Evolutionary conservation across 1,140 invertebrate genomes (phyloP), one percentile per base, ranked within the genome.

Genomic region (Pygmarrhopalites habei): DNA sequence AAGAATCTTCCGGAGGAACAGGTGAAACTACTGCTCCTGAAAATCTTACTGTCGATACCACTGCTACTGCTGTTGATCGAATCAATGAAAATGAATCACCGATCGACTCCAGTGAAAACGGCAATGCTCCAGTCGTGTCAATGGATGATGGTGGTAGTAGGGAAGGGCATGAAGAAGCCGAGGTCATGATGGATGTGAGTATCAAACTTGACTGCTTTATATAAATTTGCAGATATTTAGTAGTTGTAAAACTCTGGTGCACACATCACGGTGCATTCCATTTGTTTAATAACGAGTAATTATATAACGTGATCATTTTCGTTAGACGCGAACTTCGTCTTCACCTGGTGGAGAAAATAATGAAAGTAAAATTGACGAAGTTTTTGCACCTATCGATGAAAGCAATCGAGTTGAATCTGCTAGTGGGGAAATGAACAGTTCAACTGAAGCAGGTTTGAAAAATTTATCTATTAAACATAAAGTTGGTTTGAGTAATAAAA

Each of bases 131-230:
- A n/a, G 52, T 15, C 10, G 52, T 10, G 28, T 10, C 19, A 10
- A 30, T 15, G 7, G 52, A 4, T 10, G 28, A 28, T 14, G 23
- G 52, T 26, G 52, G 5, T 55, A 4, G 7, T 14, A 30, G 52
- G 14, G 12, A 28, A 55, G 12, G 39, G n/a, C 10, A n/a, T 17
- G 35, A 30, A 39, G 35, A 35, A 10, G 55, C 5, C 25, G 55
- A 57, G 17, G 28, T 35, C 2, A 41, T 41, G 35, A 57, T 41
- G 55, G 55, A 57, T 59, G 30, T 44, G n/a, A 32, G 21, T 35
- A n/a, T n/a, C n/a, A n/a, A n/a, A n/a, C n/a, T n/a, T n/a, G n/a
- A n/a, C n/a, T n/a, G n/a, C n/a, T n/a, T n/a, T n/a, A n/a, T n/a
- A n/a, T n/a, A n/a, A n/a, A n/a, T n/a, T n/a, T n/a, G n/a, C n/a